These are phyloP conservation scores for Parthenolecanium corni DNA, from an alignment of 2,888 invertebrate genomes.

Conservation along the genomic window DNA sequence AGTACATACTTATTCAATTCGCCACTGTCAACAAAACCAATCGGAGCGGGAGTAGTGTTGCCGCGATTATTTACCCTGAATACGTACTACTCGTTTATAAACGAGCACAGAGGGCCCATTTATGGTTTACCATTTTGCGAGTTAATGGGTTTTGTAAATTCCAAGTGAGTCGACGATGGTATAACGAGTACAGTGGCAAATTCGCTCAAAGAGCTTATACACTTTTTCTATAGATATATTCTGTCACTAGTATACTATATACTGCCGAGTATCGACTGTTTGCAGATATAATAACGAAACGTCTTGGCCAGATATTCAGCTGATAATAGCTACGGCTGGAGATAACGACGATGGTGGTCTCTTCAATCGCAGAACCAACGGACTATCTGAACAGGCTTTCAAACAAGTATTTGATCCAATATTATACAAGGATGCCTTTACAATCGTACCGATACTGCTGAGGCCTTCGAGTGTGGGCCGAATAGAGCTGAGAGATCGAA, in stretches of 20 bases:
- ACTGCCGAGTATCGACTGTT: background rate
- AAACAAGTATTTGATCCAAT: slow-evolving; percentile 58
- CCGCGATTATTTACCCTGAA: slow-evolving; percentile 51
- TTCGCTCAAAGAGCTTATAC: too few species aligned
- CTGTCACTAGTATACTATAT: background rate
- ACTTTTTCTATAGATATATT: background rate
- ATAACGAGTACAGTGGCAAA: too few species aligned
- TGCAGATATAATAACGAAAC: slow-evolving; percentile 47
- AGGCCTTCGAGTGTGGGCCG: slow-evolving; percentile 61
- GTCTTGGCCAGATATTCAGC: slow-evolving; percentile 65
- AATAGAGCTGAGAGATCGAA: slow-evolving; percentile 52
- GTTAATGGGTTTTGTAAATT: slow-evolving; percentile 63
- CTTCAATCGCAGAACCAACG: slow-evolving; percentile 56
- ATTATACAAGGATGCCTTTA: slow-evolving; percentile 55
- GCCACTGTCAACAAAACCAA: slow-evolving; percentile 38
- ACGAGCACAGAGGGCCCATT: slow-evolving; percentile 48
- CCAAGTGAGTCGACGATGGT: slow-evolving; percentile 44
- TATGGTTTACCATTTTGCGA: slow-evolving; percentile 69
- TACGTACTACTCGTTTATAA: slow-evolving; percentile 51
- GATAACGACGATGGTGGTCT: slow-evolving; percentile 69
- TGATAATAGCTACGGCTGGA: slow-evolving; percentile 61
- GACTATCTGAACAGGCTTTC: slow-evolving; percentile 54
- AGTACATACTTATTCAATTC: slow-evolving; percentile 59
- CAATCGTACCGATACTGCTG: slow-evolving; percentile 55
- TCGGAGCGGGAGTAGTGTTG: slow-evolving; percentile 52